Base-by-base conservation (phyloP, 2,797 vertebrate species). In the Ctenopoma kingsleyae region DNA sequence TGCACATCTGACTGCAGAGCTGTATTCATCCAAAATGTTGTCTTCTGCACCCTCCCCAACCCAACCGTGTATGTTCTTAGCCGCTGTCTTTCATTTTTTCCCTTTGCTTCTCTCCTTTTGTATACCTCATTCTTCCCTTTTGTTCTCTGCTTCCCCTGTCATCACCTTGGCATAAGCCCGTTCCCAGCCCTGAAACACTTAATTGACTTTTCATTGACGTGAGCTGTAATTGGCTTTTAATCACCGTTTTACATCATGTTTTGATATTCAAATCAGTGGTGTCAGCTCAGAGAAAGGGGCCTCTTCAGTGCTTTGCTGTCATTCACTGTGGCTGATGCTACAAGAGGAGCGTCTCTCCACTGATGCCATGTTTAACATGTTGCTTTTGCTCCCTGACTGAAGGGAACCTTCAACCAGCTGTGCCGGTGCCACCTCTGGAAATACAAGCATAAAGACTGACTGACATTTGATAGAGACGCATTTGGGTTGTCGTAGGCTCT, bases 201-300 rank as follows among this genome's bases (percentile, higher is more conserved):
- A 88, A 92, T 91, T 93, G 86, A 91, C 89, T 93, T 89, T 86
- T 90, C 86, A 85, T 81, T 73, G 72, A 81, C 64, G 57, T 46
- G 0, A 27, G 70, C 84, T 71, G 69, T 93, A 93, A 95, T 93
- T 93, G 90, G 86, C 87, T 88, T 91, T 92, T 94, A 94, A 94
- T 95, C 91, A 91, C 85, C 59, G 74, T 89, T 93, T 94, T 91
- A 82, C 88, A 87, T 91, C 85, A 56, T 88, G 91, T 94, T 94
- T 93, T 94, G 88, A 94, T 94, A 93, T 94, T 93, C 78, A 92
- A 92, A 94, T 92, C 75, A 76, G 85, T 46, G 46, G 70, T 72
- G 89, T 89, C 90, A 79, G 81, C 82, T 69, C 75, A 35, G 71
- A 82, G 82, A 87, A 80, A 64, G 51, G 2, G 52, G 52, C 30